Conservation (phyloP, 2,113 vertebrate genomes). For the Lethenteron reissneri region DNA sequence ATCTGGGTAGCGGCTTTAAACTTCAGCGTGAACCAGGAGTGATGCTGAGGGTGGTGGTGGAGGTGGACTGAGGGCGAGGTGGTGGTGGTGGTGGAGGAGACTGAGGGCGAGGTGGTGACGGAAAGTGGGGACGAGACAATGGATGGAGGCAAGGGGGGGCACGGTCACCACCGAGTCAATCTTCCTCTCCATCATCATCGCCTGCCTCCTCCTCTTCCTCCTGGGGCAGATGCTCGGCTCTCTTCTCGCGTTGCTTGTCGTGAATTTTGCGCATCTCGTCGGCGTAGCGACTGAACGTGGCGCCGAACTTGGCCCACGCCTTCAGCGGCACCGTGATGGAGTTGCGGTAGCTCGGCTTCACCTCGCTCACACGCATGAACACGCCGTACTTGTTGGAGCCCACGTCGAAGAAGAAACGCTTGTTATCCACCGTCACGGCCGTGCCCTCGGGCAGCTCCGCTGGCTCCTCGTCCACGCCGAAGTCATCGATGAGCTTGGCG, state of each 20-base stretch:
- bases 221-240: conserved; percentile 34
- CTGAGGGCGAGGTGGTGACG: too few species aligned
- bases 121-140: conserved; percentile 12
- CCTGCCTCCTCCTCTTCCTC: conserved; percentile 29
- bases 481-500: conserved; percentile 98
- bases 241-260: conserved; percentile 22
- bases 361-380: conserved; percentile 96
- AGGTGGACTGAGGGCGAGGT: too few species aligned
- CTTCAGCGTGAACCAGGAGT: too few species aligned
- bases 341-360: conserved; percentile 97
- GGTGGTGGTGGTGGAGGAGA: too few species aligned
- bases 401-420: conserved; percentile 98
- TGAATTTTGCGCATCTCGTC: conserved; percentile 98
- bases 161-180: conserved; percentile 15
- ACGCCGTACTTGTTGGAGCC: conserved; percentile 98
- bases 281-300: conserved; percentile 66
- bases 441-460: conserved; percentile 94
- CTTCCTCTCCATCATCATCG: too few species aligned
- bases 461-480: conserved; percentile 90
- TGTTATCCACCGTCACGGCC: conserved; percentile 98
- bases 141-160: conserved; percentile 84
- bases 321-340: conserved; percentile 93
- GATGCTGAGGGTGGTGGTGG: too few species aligned
- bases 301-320: conserved; percentile 84
- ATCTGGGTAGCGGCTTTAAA: too few species aligned